A percentile compares a stretch with the other conserved stretches of the same genome.
These are phyloP conservation scores for Ophion costatus DNA, from an alignment of 2,888 invertebrate species.

Conservation along the genomic window DNA sequence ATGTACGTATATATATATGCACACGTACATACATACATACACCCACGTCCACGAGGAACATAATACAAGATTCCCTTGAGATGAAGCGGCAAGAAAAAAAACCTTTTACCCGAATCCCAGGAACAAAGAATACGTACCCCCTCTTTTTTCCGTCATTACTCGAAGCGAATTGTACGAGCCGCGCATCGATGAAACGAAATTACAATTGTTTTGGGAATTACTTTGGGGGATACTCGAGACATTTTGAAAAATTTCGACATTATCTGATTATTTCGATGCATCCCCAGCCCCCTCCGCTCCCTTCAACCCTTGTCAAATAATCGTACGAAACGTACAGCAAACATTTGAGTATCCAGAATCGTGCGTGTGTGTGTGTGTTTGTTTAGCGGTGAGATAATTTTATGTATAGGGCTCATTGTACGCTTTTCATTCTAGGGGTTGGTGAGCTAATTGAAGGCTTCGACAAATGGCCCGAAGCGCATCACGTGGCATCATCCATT, in stretches of 20 bases:
- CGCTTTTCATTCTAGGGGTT: constrained; percentile 37
- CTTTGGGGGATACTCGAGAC: too few relatives aligned
- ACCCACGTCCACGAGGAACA: constrained; percentile 73
- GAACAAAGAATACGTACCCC: constrained; percentile 42
- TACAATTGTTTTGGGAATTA: background rate
- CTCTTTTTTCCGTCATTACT: constrained; percentile 27
- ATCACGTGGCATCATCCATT: constrained; percentile 80
- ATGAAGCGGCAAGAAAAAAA: constrained; percentile 59
- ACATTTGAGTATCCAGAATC: constrained; percentile 33
- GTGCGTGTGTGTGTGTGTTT: constrained; percentile 1
- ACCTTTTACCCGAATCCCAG: constrained; percentile 27
- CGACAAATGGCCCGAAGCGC: constrained; percentile 74
- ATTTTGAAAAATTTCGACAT: background rate
- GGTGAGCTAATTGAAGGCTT: constrained; percentile 53
- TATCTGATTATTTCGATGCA: background rate
- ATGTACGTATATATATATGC: constrained; percentile 10
- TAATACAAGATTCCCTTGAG: constrained; percentile 80
- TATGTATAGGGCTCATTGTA: constrained; percentile 41
- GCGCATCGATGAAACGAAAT: constrained; percentile 3
- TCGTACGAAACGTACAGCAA: constrained; percentile 16
- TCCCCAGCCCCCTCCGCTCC: background rate
- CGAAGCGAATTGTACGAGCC: constrained; percentile 1
- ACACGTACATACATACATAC: constrained; percentile 9
- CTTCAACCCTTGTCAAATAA: background rate
- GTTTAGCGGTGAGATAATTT: constrained; percentile 53